These are phyloP conservation scores for Rallus limicola DNA, from an alignment of 2,113 vertebrate genomes.

Conservation along the genomic window DNA sequence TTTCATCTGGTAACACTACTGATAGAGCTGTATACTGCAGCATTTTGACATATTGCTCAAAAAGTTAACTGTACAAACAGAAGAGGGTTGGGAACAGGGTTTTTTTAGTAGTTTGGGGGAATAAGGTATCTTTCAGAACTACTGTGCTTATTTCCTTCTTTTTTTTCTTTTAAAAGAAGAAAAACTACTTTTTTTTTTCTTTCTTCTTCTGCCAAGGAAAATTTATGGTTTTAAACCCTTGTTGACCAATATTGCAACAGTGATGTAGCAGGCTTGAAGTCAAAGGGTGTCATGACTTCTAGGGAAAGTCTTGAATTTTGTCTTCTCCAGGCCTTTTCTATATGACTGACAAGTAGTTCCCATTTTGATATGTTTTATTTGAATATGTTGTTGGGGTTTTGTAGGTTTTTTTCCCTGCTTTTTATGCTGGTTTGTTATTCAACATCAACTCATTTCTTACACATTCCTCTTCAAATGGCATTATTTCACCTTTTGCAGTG, in stretches of 20 bases:
- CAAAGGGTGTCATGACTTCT: not conserved
- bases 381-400: not conserved
- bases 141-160: not conserved
- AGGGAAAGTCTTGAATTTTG: not conserved
- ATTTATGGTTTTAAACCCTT: not conserved
- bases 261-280: not conserved
- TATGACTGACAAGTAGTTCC: not conserved
- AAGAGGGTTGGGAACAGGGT: fast-evolving
- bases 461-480: not conserved
- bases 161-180: not conserved
- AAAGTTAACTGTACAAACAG: not conserved
- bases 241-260: not conserved
- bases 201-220: not conserved
- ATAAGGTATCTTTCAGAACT: not conserved
- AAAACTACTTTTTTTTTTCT: too few species aligned
- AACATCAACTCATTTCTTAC: not conserved
- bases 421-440: not conserved
- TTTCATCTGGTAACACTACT: not conserved
- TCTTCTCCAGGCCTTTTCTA: not conserved
- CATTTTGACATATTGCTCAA: not conserved
- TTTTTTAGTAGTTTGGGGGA: not conserved
- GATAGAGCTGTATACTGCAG: not conserved
- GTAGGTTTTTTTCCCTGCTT: not conserved
- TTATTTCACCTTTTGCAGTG: not conserved
- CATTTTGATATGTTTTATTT: not conserved